Evolutionary conservation across 2,113 vertebrate species (phyloP).

Genomic region (Emydura subglobosa): DNA sequence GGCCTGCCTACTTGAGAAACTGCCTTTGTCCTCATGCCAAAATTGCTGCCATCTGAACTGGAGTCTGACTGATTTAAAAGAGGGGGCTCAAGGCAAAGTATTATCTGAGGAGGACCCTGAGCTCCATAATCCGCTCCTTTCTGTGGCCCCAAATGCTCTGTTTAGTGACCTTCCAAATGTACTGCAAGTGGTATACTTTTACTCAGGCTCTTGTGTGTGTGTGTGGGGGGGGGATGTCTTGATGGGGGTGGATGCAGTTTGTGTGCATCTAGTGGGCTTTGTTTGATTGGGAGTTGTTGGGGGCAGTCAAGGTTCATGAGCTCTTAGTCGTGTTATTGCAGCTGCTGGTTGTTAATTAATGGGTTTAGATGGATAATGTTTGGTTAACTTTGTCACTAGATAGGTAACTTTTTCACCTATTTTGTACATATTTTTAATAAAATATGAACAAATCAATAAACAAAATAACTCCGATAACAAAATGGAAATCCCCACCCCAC

Average conservation of each 20-base stretch:
- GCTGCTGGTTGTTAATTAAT: neutral
- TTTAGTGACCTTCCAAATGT: neutral
- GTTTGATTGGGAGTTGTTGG: neutral
- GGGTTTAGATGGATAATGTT: neutral
- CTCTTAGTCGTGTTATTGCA: neutral
- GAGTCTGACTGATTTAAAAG: neutral
- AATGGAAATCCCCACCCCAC: conserved; percentile 4
- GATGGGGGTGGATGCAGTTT: neutral
- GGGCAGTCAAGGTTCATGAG: neutral
- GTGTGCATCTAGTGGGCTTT: no score
- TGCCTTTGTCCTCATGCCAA: neutral
- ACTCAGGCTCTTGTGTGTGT: neutral
- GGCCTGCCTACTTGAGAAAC: neutral
- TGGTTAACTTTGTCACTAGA: neutral
- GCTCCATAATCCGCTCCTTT: neutral
- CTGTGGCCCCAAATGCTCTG: neutral
- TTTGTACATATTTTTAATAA: conserved; percentile 4
- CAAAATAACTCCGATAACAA: neutral
- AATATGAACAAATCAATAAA: neutral
- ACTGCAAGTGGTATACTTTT: neutral
- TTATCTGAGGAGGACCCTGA: neutral
- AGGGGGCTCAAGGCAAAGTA: neutral
- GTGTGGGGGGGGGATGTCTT: neutral
- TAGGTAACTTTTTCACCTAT: neutral
- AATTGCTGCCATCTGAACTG: neutral